Percentiles rank a stretch among this genome's conserved stretches.
Evolutionary conservation across 1,140 invertebrate genomes (phyloP).

Genomic region (Drosophila trapezifrons): DNA sequence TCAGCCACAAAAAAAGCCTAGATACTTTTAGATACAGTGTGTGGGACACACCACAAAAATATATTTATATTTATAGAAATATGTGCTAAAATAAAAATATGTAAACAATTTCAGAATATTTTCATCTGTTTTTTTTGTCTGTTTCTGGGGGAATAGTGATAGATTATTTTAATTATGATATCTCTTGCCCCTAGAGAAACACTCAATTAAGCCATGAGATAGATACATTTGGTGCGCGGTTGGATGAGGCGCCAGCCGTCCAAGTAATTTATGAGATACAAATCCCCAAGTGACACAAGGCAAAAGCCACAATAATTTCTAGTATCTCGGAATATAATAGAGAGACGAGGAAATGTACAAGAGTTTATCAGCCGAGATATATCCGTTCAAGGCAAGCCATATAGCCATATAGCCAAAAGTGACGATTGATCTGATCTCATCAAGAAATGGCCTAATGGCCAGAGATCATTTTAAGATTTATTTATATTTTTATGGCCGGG

Average conservation of each 20-base stretch:
- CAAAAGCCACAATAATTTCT: constrained; percentile 40
- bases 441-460: constrained; percentile 57
- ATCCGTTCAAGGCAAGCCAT: constrained; percentile 48
- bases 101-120: constrained; percentile 3
- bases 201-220: constrained; percentile 35
- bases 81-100: constrained; percentile 58
- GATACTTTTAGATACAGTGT: constrained; percentile 33
- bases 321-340: background rate
- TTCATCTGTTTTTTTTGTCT: constrained; percentile 18
- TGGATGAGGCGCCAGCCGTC: constrained; percentile 26
- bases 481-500: constrained; percentile 47
- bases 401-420: constrained; percentile 27
- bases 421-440: constrained; percentile 79
- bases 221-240: constrained; percentile 9
- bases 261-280: constrained; percentile 45
- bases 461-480: constrained; percentile 58
- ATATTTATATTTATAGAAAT: constrained; percentile 61
- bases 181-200: constrained; percentile 11
- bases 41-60: constrained; percentile 26
- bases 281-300: constrained; percentile 46
- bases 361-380: constrained; percentile 26
- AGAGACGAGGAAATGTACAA: constrained; percentile 15
- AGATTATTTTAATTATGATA: constrained; percentile 35
- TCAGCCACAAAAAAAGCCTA: constrained; percentile 15
- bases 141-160: constrained; percentile 25